Evolutionary conservation across 2,888 invertebrate species (phyloP).

Genomic region (Hypercompe scribonia): DNA sequence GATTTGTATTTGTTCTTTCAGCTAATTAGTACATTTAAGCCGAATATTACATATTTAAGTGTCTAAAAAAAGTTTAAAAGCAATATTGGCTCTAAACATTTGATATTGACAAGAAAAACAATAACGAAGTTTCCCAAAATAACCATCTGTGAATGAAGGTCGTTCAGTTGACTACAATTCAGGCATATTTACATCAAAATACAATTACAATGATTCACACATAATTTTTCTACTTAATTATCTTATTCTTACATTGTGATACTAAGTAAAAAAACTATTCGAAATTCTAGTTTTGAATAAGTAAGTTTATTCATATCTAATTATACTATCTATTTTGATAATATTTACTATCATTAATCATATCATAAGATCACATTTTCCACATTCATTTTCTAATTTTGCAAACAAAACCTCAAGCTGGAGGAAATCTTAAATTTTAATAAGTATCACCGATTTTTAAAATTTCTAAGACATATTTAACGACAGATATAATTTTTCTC

Average conservation of each 20-base stretch:
- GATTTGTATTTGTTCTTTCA: too few relatives aligned
- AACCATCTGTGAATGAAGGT: background rate
- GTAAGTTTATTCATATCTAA: background rate
- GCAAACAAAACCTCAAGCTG: too few relatives aligned
- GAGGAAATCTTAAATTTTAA: background rate
- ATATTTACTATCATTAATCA: too few relatives aligned
- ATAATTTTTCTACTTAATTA: background rate
- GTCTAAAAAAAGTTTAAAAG: too few relatives aligned
- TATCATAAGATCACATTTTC: too few relatives aligned
- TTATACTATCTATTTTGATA: background rate
- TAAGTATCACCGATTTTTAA: background rate
- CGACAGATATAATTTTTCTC: background rate
- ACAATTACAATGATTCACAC: background rate
- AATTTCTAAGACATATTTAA: background rate
- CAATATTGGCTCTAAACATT: too few relatives aligned
- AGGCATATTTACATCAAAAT: background rate
- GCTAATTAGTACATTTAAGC: too few relatives aligned
- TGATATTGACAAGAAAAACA: background rate
- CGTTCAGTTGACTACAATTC: background rate
- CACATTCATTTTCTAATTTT: background rate
- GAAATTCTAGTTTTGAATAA: background rate
- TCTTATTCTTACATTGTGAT: too few relatives aligned
- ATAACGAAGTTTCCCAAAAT: background rate
- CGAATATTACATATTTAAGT: too few relatives aligned
- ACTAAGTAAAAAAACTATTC: background rate